These are phyloP conservation scores for Zaprionus capensis DNA, from an alignment of 1,140 invertebrate genomes.

Conservation along the genomic window DNA sequence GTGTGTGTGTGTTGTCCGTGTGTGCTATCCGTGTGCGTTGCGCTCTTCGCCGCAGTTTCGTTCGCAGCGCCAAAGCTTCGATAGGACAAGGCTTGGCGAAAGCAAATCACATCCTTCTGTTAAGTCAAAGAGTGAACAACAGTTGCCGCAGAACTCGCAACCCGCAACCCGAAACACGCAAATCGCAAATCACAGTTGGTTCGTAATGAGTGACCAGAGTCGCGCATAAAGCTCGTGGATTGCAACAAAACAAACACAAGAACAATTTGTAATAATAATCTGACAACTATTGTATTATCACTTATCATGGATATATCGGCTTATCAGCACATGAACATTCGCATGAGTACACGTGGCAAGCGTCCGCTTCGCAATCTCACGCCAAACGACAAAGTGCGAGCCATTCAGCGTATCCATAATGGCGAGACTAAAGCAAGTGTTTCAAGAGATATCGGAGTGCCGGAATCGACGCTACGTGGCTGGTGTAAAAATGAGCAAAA, in stretches of 20 bases:
- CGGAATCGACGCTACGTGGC: constrained; percentile 91
- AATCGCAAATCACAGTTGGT: constrained; percentile 2
- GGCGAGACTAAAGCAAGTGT: constrained; percentile 93
- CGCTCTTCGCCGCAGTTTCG: constrained; percentile 71
- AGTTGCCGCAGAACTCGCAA: constrained; percentile 52
- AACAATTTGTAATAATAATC: constrained; percentile 2
- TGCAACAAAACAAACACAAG: background rate
- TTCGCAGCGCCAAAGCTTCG: constrained; percentile 38
- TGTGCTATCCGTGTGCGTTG: constrained; percentile 16
- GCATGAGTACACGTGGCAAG: constrained; percentile 87
- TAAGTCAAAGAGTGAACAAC: constrained; percentile 78
- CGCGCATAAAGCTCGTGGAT: constrained; percentile 76
- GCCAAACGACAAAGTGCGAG: constrained; percentile 90
- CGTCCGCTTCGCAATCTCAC: constrained; percentile 89
- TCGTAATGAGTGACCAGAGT: constrained; percentile 5
- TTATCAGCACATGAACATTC: constrained; percentile 83
- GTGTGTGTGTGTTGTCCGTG: constrained; percentile 5
- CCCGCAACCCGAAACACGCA: constrained; percentile 11
- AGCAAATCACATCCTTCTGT: constrained; percentile 79
- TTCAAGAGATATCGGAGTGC: constrained; percentile 91
- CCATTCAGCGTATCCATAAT: constrained; percentile 91
- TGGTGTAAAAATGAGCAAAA: constrained; percentile 94
- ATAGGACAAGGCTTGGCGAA: constrained; percentile 40
- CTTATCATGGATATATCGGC: constrained; percentile 77
- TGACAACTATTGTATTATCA: background rate